Evolutionary conservation across 2,888 invertebrate genomes (phyloP), one percentile per base, ranked within the genome.

Genomic region (Mamestra brassicae): DNA sequence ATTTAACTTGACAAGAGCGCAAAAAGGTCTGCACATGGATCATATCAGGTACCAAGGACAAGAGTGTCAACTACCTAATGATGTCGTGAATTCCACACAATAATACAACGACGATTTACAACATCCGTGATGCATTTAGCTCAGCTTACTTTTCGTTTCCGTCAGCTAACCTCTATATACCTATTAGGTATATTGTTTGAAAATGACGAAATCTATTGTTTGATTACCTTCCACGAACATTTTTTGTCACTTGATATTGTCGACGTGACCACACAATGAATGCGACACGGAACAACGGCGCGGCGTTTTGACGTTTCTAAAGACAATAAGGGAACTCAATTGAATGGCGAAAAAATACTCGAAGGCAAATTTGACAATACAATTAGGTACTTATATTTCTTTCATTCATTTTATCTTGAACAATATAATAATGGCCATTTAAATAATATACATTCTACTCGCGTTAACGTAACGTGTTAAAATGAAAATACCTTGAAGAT

Each of bases 121-220:
- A 58, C 65, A 73, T 78, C 68, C 79, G 73, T 69, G 17, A 57
- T 52, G 45, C 52, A 65, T 69, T 64, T 47, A 26, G 55, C 26
- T 62, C 58, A 42, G 66, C 50, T 70, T 73, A 67, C 55, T 58
- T 61, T 52, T 73, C 45, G 50, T 57, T 70, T 67, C 66, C 52
- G 52, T 67, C 60, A 34, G 57, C 38, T 54, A 13, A 77, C 45
- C 45, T 38, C 15, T 34, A 63, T 15, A 17, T n/a, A 45, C 45
- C 45, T 52, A 71, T 54, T 8, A 38, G 10, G 26, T 67, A 15
- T 61, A 77, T 55, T 47, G 57, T 69, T 74, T 74, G 52, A 45
- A 13, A 45, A 55, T 79, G 64, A 42, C 77, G 54, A 77, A 54
- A 67, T 57, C 38, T 26, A 57, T 79, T 79, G 80, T 79, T 63